A percentile compares a stretch with the other conserved stretches of the same genome.
These are phyloP conservation scores for Coregonus ussuriensis DNA, from an alignment of 2,797 vertebrate species.

Conservation along the genomic window DNA sequence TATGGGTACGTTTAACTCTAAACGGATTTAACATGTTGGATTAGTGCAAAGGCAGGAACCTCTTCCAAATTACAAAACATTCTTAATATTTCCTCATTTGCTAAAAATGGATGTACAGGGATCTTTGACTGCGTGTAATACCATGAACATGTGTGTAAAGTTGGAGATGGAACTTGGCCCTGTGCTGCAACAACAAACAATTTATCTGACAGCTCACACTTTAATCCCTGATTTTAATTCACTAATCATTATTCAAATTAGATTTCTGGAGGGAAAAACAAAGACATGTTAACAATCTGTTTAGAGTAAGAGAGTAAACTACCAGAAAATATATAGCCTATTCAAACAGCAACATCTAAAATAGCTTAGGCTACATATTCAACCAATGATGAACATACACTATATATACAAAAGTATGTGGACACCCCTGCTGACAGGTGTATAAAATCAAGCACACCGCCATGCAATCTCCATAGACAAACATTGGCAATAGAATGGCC, in stretches of 20 bases:
- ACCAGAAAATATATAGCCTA: not conserved
- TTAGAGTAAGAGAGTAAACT: conserved; percentile 24
- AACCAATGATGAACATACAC: not conserved
- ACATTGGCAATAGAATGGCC: too few relatives aligned
- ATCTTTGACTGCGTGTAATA: conserved; percentile 47
- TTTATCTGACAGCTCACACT: conserved; percentile 42
- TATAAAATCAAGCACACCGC: too few relatives aligned
- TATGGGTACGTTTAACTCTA: conserved; percentile 69
- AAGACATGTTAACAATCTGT: conserved; percentile 21
- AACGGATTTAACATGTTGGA: conserved; percentile 73
- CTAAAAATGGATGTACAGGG: conserved; percentile 44
- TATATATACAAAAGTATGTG: too few relatives aligned
- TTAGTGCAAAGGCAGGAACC: conserved; percentile 66
- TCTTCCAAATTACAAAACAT: conserved; percentile 58
- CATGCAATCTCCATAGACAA: too few relatives aligned
- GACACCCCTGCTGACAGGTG: too few relatives aligned
- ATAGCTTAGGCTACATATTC: not conserved
- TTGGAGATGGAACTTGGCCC: conserved; percentile 53
- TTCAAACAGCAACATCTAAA: not conserved
- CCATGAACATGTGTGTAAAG: conserved; percentile 41
- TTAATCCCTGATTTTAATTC: conserved; percentile 59
- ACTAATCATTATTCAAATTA: conserved; percentile 54
- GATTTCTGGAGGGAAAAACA: conserved; percentile 15
- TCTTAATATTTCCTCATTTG: conserved; percentile 55
- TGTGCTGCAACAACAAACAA: conserved; percentile 47